A percentile compares a stretch with the other conserved stretches of the same genome.
Conservation (phyloP, 2,888 invertebrate genomes). For the Acanthosepion pharaonis region DNA sequence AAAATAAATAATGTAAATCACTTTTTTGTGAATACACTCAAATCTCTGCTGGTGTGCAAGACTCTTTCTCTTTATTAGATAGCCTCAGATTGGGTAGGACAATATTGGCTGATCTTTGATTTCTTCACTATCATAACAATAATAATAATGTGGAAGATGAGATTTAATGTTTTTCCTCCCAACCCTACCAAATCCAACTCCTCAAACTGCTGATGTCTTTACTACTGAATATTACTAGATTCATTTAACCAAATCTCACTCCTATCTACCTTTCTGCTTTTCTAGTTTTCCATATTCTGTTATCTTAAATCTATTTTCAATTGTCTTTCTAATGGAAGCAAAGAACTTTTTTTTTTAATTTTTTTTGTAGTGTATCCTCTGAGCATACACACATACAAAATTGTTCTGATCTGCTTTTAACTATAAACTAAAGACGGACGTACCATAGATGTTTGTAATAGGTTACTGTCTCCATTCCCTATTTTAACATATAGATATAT, state of each 20-base stretch:
- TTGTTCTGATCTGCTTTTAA: not conserved
- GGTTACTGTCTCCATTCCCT: too few relatives aligned
- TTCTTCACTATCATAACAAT: not conserved
- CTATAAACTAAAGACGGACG: too few relatives aligned
- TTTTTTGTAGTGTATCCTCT: not conserved
- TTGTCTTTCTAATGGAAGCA: not conserved
- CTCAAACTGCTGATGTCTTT: constrained; percentile 2
- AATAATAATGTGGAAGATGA: not conserved
- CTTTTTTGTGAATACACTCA: not conserved
- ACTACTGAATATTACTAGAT: not conserved
- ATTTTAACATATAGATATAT: too few relatives aligned
- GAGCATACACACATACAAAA: not conserved
- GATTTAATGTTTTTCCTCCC: not conserved
- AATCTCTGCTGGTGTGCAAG: constrained; percentile 20
- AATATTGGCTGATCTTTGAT: not conserved
- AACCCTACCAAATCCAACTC: not conserved
- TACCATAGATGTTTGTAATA: too few relatives aligned
- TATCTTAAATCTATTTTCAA: not conserved
- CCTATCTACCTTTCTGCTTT: not conserved
- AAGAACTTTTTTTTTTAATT: not conserved
- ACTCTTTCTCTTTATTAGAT: not conserved
- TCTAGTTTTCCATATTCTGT: not conserved
- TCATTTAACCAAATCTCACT: not conserved
- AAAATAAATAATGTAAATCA: constrained; percentile 8
- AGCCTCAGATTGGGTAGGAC: constrained; percentile 33